phyloP scores from a whole-genome alignment of 2,888 invertebrate genomes.

The Halictus ligatus region DNA sequence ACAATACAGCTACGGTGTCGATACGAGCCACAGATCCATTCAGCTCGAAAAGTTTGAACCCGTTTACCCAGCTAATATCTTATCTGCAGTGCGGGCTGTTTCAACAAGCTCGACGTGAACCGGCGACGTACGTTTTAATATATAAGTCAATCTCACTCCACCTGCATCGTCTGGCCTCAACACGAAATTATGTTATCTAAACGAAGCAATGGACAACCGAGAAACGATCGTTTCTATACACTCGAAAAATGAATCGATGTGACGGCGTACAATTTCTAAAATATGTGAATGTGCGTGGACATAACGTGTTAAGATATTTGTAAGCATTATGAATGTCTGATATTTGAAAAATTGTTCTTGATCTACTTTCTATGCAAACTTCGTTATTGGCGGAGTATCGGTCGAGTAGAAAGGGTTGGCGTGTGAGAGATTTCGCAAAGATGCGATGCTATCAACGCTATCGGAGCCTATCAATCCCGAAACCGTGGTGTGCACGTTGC shows the following conservation, averaged over 20 bases:
- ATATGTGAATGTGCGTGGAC: neutral
- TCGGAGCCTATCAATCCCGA: constrained; percentile 43
- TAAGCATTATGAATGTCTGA: neutral
- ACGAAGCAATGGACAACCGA: neutral
- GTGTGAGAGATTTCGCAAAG: neutral
- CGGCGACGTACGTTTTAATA: neutral
- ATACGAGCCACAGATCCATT: neutral
- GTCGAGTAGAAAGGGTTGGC: neutral
- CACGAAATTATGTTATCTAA: neutral
- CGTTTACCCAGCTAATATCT: constrained; percentile 7
- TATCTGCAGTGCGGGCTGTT: constrained; percentile 5
- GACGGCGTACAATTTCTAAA: neutral
- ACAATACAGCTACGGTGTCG: constrained; percentile 41
- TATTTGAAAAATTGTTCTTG: neutral
- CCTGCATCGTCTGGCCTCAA: neutral
- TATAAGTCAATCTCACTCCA: neutral
- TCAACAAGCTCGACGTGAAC: neutral
- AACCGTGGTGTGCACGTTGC: constrained; percentile 28
- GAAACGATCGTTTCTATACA: neutral
- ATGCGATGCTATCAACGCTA: neutral
- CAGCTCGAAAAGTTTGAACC: constrained; percentile 20
- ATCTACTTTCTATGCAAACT: neutral
- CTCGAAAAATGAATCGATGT: neutral
- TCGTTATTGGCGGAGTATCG: too few relatives aligned
- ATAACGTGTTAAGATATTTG: neutral